Conservation (phyloP, 2,888 invertebrate genomes). For the Clitarchus hookeri region DNA sequence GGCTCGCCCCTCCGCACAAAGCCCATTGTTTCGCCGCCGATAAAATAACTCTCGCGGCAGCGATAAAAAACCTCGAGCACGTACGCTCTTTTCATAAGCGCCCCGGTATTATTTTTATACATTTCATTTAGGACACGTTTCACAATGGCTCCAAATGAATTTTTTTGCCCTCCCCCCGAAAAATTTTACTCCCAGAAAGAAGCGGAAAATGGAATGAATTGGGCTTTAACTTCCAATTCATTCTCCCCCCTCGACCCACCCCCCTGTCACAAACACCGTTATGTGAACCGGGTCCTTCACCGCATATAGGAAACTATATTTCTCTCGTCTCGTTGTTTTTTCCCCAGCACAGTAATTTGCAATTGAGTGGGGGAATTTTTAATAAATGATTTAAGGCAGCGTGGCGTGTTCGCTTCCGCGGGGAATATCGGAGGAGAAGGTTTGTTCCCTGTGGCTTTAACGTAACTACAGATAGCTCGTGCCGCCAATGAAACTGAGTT, state of each 20-base stretch:
- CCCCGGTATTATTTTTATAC: slow-evolving; percentile 21
- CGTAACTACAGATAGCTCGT: neutral
- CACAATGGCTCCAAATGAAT: slow-evolving; percentile 11
- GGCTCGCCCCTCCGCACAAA: neutral
- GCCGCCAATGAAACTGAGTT: no score
- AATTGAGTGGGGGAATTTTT: neutral
- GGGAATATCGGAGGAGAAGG: neutral
- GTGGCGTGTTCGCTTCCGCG: neutral
- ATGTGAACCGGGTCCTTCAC: neutral
- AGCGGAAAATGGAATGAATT: slow-evolving; percentile 14
- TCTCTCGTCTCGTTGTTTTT: neutral
- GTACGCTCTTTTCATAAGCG: slow-evolving; percentile 20
- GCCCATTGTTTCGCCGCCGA: slow-evolving; percentile 21
- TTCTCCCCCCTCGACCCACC: neutral
- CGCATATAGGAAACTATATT: neutral
- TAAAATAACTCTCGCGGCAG: slow-evolving; percentile 10
- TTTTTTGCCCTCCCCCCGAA: neutral
- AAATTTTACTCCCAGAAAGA: neutral
- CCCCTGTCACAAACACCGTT: neutral
- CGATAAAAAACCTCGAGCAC: slow-evolving; percentile 2
- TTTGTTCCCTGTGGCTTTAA: neutral
- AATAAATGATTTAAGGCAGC: slow-evolving; percentile 2
- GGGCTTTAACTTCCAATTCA: slow-evolving; percentile 8
- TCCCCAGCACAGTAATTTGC: neutral
- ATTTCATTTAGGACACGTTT: slow-evolving; percentile 21